phyloP scores from a whole-genome alignment of 2,888 invertebrate species.

The Zaprionus bogoriensis region DNA sequence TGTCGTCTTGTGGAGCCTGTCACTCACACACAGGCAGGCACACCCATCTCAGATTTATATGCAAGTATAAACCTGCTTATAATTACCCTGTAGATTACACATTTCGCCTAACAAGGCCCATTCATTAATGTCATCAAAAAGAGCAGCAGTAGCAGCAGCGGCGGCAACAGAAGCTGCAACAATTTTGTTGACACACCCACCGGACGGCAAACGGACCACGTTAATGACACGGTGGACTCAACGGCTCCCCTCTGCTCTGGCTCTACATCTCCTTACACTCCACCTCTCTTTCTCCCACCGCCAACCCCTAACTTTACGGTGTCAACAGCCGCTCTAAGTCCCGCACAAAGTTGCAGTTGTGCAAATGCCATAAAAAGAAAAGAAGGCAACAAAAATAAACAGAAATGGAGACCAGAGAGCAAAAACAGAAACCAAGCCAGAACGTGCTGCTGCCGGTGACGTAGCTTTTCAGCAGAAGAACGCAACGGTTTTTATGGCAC shows the following conservation, averaged over 20 bases:
- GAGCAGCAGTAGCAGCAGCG: constrained; percentile 39
- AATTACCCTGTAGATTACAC: constrained; percentile 76
- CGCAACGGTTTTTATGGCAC: constrained; percentile 52
- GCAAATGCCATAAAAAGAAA: constrained; percentile 65
- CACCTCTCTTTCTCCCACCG: too few species aligned
- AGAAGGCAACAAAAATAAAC: constrained; percentile 38
- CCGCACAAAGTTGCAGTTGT: constrained; percentile 63
- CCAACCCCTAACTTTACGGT: too few species aligned
- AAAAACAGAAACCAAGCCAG: constrained; percentile 22
- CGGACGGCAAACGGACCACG: constrained; percentile 55
- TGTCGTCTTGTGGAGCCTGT: constrained; percentile 18
- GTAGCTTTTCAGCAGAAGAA: constrained; percentile 55
- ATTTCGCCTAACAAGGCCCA: constrained; percentile 72
- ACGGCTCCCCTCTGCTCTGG: too few species aligned
- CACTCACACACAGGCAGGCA: constrained; percentile 24
- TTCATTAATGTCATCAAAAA: constrained; percentile 74
- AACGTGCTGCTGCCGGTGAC: constrained; percentile 36
- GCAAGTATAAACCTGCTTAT: constrained; percentile 56
- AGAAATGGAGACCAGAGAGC: constrained; percentile 39
- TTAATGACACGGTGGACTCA: constrained; percentile 46
- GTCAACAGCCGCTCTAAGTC: too few species aligned
- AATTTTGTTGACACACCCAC: constrained; percentile 69
- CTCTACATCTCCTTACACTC: not conserved
- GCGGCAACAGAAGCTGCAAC: constrained; percentile 61
- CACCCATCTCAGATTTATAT: not conserved